These are phyloP conservation scores for Prenolepis imparis DNA, from an alignment of 2,888 invertebrate species.

Conservation along the genomic window DNA sequence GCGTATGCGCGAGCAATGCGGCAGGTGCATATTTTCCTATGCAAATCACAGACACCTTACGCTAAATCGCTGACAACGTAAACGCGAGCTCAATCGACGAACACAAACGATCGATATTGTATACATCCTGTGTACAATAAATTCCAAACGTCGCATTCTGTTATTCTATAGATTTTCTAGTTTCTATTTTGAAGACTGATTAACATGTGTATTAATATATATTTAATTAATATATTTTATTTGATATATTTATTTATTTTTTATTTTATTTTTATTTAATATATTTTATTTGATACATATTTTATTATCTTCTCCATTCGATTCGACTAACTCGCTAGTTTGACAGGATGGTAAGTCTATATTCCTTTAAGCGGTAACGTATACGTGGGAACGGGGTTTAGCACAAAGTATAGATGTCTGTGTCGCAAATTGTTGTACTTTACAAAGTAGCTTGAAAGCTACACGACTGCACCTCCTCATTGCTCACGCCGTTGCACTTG, in stretches of 20 bases:
- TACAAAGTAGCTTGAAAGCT: constrained; percentile 7
- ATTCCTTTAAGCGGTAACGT: not conserved
- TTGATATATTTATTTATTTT: not conserved
- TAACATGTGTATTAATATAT: no score
- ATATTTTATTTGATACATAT: not conserved
- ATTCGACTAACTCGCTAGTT: not conserved
- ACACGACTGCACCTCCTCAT: not conserved
- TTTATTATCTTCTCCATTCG: not conserved
- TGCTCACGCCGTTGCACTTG: constrained; percentile 19
- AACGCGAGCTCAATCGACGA: not conserved
- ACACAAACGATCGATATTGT: not conserved
- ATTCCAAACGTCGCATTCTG: not conserved
- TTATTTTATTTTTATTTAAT: not conserved
- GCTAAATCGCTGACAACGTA: constrained; percentile 24
- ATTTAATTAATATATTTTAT: not conserved
- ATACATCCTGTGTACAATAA: not conserved
- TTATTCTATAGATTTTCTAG: not conserved
- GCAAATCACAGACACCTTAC: constrained; percentile 16
- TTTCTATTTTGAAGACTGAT: not conserved
- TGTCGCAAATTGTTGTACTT: constrained; percentile 15
- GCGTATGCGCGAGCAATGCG: constrained; percentile 23
- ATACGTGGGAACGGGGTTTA: constrained; percentile 11
- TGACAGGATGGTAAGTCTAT: not conserved
- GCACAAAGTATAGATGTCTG: constrained; percentile 7
- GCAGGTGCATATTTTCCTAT: constrained; percentile 27